phyloP scores from a whole-genome alignment of 2,888 invertebrate genomes.

The Hydrotaea cyrtoneurina region DNA sequence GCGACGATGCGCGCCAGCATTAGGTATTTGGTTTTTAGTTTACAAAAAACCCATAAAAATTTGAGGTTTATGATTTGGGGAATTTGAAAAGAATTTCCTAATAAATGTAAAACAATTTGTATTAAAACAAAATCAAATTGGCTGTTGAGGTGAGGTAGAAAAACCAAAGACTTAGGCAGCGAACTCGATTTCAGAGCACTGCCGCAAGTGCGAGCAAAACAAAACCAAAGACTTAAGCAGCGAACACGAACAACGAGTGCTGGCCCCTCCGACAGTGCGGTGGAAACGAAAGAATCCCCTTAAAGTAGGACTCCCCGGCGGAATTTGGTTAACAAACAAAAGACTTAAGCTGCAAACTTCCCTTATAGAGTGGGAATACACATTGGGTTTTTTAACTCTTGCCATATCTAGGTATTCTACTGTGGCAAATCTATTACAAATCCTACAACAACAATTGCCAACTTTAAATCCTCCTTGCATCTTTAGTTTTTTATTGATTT shows the following conservation, averaged over 20 bases:
- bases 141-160: neutral
- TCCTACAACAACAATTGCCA: too few species aligned
- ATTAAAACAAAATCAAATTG: neutral
- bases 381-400: too few species aligned
- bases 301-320: neutral
- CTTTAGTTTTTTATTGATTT: constrained; percentile 22
- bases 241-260: too few species aligned
- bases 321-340: neutral
- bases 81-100: constrained; percentile 28
- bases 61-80: constrained; percentile 46
- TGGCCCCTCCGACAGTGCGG: too few species aligned
- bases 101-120: constrained; percentile 27
- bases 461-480: neutral
- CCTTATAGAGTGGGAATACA: too few species aligned
- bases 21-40: neutral
- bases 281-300: neutral
- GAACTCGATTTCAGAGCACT: constrained; percentile 23
- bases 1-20: constrained; percentile 24
- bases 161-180: constrained; percentile 52
- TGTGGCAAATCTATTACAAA: too few species aligned
- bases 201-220: neutral
- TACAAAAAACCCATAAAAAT: constrained; percentile 9
- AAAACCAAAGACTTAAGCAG: constrained; percentile 37
- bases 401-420: too few species aligned
- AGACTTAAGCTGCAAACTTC: constrained; percentile 26